Evolutionary conservation across 2,888 invertebrate genomes (phyloP).

Genomic region (Baccha elongata): DNA sequence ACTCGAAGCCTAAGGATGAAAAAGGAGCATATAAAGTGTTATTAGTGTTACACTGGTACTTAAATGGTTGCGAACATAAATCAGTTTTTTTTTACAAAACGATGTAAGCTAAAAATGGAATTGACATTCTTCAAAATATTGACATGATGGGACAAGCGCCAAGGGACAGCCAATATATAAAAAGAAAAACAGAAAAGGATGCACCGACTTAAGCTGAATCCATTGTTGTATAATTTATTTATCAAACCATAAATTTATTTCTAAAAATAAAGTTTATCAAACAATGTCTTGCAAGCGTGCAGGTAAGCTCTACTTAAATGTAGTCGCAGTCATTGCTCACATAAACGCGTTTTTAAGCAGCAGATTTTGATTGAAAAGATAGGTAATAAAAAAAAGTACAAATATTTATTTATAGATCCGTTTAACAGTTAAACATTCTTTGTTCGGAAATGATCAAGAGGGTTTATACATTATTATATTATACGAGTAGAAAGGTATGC

Average conservation of each 20-base stretch:
- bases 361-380: neutral
- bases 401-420: too few relatives aligned
- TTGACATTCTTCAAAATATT: neutral
- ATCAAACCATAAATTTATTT: neutral
- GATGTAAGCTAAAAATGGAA: neutral
- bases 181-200: neutral
- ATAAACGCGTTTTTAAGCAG: neutral
- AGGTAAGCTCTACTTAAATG: neutral
- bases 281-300: neutral
- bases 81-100: neutral
- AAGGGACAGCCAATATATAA: too few relatives aligned
- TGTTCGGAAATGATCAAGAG: too few relatives aligned
- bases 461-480: too few relatives aligned
- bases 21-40: neutral
- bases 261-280: neutral
- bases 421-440: too few relatives aligned
- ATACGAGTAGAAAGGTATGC: too few relatives aligned
- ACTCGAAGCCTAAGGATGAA: neutral
- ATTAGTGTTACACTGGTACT: neutral
- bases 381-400: neutral
- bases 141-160: neutral
- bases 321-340: neutral
- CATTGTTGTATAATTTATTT: neutral
- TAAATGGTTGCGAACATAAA: neutral
- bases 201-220: neutral